Conservation (phyloP, 2,888 invertebrate genomes). For the Coecobrya sp. region DNA sequence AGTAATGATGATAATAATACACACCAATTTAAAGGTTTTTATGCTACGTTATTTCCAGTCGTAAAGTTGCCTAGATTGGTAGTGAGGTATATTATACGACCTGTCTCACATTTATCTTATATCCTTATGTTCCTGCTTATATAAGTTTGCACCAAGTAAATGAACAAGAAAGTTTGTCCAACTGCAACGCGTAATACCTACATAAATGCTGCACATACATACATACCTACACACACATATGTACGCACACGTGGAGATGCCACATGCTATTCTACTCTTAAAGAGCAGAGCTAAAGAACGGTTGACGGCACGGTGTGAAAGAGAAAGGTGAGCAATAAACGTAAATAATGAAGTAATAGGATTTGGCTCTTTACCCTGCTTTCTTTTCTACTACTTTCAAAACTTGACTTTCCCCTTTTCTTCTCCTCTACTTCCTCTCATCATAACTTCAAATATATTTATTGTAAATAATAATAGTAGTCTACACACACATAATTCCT, state of each 20-base stretch:
- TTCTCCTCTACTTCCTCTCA: conserved; percentile 2
- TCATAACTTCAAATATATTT: conserved; percentile 12
- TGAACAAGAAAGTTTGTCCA: background rate
- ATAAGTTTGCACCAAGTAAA: background rate
- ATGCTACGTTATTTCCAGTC: conserved; percentile 19
- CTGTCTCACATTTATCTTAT: conserved; percentile 2
- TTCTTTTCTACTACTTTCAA: conserved; percentile 36
- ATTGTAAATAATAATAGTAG: background rate
- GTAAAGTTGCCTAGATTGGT: conserved; percentile 55
- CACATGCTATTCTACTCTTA: background rate
- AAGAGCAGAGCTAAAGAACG: background rate
- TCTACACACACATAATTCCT: background rate
- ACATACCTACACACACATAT: background rate
- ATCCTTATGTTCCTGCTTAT: background rate
- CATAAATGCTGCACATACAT: background rate
- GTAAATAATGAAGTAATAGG: conserved; percentile 84
- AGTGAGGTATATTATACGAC: background rate
- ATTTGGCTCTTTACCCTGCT: conserved; percentile 72
- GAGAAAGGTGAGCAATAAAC: conserved; percentile 81
- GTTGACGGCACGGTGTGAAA: conserved; percentile 45
- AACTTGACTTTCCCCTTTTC: conserved; percentile 70
- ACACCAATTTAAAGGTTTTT: conserved; percentile 49
- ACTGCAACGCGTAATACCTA: background rate
- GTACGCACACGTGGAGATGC: background rate
- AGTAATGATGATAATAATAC: conserved; percentile 42